Conservation (phyloP, 1,140 invertebrate genomes). For the Neotoxoptera formosana region DNA sequence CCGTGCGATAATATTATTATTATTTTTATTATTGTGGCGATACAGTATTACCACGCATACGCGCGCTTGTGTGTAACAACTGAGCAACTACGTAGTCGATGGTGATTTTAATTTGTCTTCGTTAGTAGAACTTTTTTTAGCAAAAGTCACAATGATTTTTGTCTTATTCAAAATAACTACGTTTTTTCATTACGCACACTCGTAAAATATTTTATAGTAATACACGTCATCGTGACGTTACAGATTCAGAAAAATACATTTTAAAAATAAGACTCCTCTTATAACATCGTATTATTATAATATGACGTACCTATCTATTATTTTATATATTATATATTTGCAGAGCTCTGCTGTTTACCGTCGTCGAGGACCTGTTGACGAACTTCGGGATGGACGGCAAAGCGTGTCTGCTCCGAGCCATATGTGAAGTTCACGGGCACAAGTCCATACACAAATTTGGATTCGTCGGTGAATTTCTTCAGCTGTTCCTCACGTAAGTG, state of each 20-base stretch:
- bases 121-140: neutral
- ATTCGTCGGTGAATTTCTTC: constrained; percentile 79
- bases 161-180: neutral
- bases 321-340: neutral
- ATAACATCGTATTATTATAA: too few species aligned
- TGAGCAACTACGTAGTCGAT: neutral
- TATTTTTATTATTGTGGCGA: neutral
- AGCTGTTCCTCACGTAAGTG: constrained; percentile 81
- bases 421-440: constrained; percentile 84
- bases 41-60: neutral
- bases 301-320: neutral
- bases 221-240: neutral
- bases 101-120: neutral
- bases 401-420: constrained; percentile 80
- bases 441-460: constrained; percentile 76
- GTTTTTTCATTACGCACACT: neutral
- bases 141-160: neutral
- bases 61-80: neutral
- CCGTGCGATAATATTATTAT: neutral
- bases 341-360: constrained; percentile 75
- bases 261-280: neutral
- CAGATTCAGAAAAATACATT: neutral
- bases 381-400: constrained; percentile 82
- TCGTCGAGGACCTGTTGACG: constrained; percentile 77
- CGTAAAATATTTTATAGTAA: neutral